Percentiles rank a stretch among this genome's conserved stretches.
Evolutionary conservation across 2,797 vertebrate species (phyloP).

Genomic region (Neostethus bicornis): DNA sequence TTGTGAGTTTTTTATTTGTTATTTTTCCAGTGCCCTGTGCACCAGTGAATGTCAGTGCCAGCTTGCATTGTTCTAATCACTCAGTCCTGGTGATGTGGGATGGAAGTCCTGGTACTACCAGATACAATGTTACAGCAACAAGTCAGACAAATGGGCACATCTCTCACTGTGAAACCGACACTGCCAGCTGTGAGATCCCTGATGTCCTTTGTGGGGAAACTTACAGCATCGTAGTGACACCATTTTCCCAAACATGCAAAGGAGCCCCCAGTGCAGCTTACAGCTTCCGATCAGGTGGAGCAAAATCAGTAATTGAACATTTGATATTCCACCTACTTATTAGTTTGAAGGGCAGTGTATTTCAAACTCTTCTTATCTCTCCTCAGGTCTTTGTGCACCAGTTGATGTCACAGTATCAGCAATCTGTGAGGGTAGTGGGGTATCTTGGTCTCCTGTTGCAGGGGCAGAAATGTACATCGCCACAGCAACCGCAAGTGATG

Average conservation of each 20-base stretch:
- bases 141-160: conserved; percentile 46
- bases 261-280: conserved; percentile 53
- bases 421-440: conserved; percentile 54
- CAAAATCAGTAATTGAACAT: not conserved
- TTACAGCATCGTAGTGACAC: conserved; percentile 68
- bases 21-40: conserved; percentile 70
- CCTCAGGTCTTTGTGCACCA: conserved; percentile 76
- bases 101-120: conserved; percentile 48
- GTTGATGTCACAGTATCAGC: conserved; percentile 49
- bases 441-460: conserved; percentile 62
- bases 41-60: conserved; percentile 66
- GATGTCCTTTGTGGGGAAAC: conserved; percentile 74
- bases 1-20: not conserved
- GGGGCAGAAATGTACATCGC: conserved; percentile 64
- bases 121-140: conserved; percentile 65
- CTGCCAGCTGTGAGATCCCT: conserved; percentile 61
- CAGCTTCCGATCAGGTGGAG: conserved; percentile 71
- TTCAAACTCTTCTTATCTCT: conserved; percentile 3
- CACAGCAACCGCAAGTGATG: conserved; percentile 52
- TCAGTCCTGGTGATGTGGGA: conserved; percentile 74
- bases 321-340: not conserved
- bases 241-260: conserved; percentile 65
- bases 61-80: conserved; percentile 61
- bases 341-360: not conserved
- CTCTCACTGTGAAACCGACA: conserved; percentile 52